Conservation (phyloP, 2,797 vertebrate genomes). For the Avahi laniger region DNA sequence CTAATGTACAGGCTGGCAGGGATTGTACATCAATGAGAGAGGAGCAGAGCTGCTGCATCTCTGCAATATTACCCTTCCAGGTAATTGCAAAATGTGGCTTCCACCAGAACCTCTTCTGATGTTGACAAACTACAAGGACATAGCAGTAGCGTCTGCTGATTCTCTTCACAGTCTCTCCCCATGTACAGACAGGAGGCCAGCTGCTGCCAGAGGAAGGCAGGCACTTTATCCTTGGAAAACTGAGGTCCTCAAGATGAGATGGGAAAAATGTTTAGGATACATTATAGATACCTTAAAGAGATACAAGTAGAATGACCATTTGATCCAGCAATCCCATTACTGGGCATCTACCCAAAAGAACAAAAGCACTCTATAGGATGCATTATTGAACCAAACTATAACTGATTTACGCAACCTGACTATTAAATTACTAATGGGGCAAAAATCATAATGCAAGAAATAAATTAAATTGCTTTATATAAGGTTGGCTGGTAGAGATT, state of each 20-base stretch:
- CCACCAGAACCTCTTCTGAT: neutral
- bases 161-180: neutral
- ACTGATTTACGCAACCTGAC: neutral
- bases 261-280: neutral
- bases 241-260: neutral
- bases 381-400: neutral
- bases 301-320: too few relatives aligned
- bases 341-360: too few relatives aligned
- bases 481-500: neutral
- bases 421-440: neutral
- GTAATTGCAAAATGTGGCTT: neutral
- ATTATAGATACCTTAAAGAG: too few relatives aligned
- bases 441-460: neutral
- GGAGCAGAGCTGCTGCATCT: neutral
- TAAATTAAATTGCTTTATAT: neutral
- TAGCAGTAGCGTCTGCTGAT: neutral
- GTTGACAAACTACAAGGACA: too few relatives aligned
- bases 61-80: neutral
- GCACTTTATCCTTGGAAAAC: neutral
- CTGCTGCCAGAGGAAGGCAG: neutral
- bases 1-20: neutral
- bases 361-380: too few relatives aligned
- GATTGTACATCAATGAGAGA: neutral
- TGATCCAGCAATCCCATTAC: too few relatives aligned
- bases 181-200: fast-evolving